These are phyloP conservation scores for Diphyllodes magnificus DNA, from an alignment of 2,113 vertebrate genomes.

Conservation along the genomic window DNA sequence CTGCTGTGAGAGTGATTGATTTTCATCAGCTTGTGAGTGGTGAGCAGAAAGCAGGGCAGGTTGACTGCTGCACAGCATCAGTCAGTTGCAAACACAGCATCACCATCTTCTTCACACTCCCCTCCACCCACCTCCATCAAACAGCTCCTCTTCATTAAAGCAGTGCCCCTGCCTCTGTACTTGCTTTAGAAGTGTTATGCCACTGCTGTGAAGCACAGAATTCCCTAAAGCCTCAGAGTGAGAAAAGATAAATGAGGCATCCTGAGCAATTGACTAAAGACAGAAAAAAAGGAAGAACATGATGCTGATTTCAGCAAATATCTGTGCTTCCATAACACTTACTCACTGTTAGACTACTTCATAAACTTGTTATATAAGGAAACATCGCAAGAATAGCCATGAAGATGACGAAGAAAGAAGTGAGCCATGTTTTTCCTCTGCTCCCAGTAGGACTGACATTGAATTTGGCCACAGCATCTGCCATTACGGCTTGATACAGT, in stretches of 20 bases:
- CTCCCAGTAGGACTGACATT: background rate
- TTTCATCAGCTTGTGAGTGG: constrained; percentile 8
- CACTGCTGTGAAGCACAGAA: constrained; percentile 40
- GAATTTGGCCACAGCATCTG: background rate
- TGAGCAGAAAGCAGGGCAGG: constrained; percentile 16
- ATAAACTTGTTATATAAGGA: background rate
- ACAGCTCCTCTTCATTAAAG: constrained; percentile 43
- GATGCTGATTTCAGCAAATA: constrained; percentile 48
- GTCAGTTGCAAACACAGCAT: background rate
- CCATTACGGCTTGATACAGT: background rate
- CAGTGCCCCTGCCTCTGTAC: constrained; percentile 1
- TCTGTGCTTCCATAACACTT: background rate
- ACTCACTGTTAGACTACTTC: constrained; percentile 1
- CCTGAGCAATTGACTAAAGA: constrained; percentile 11
- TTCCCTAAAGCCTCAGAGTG: constrained; percentile 13
- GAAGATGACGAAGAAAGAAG: background rate
- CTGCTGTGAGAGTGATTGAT: constrained; percentile 44
- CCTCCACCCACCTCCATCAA: constrained; percentile 14
- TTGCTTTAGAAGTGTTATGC: constrained; percentile 50
- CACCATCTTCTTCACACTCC: constrained; percentile 17
- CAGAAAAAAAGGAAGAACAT: constrained; percentile 17
- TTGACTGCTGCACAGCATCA: background rate
- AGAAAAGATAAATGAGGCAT: constrained; percentile 32
- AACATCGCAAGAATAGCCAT: background rate
- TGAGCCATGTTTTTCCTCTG: background rate